Evolutionary conservation across 2,888 invertebrate species (phyloP).

Genomic region (Baronia brevicornis): DNA sequence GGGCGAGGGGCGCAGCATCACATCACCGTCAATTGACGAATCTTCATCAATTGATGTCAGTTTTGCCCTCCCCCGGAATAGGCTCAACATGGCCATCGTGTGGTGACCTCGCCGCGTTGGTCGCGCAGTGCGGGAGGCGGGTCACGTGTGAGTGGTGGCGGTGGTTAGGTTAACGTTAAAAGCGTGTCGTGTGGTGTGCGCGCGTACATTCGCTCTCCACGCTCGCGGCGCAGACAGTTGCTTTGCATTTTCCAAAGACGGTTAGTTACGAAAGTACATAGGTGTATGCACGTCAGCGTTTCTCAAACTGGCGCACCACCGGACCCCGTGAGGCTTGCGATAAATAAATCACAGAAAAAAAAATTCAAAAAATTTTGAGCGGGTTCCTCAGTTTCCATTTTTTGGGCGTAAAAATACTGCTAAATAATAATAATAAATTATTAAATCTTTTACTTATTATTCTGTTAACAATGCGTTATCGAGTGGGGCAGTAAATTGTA

Average conservation of each 20-base stretch:
- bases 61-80: slow-evolving; percentile 30
- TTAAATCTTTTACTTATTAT: too few species aligned
- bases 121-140: slow-evolving; percentile 17
- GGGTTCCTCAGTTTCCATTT: too few species aligned
- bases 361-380: too few species aligned
- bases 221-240: slow-evolving; percentile 22
- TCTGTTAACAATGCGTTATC: too few species aligned
- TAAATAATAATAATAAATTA: too few species aligned
- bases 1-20: slow-evolving; percentile 25
- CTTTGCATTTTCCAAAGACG: slow-evolving; percentile 22
- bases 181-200: slow-evolving; percentile 46
- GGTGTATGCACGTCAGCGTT: slow-evolving; percentile 2
- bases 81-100: slow-evolving; percentile 20
- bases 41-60: slow-evolving; percentile 49
- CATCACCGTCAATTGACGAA: slow-evolving; percentile 45
- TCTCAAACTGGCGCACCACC: too few species aligned
- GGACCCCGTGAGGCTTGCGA: too few species aligned
- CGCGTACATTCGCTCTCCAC: slow-evolving; percentile 43
- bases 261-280: slow-evolving; percentile 18
- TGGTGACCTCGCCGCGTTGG: slow-evolving; percentile 15
- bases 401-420: too few species aligned
- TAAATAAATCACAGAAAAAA: too few species aligned
- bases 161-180: slow-evolving; percentile 42
- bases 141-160: slow-evolving; percentile 33
- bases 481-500: too few species aligned